Evolutionary conservation across 2,113 vertebrate genomes (phyloP), one percentile per base, ranked within the genome.

Genomic region (Microtus oregoni): DNA sequence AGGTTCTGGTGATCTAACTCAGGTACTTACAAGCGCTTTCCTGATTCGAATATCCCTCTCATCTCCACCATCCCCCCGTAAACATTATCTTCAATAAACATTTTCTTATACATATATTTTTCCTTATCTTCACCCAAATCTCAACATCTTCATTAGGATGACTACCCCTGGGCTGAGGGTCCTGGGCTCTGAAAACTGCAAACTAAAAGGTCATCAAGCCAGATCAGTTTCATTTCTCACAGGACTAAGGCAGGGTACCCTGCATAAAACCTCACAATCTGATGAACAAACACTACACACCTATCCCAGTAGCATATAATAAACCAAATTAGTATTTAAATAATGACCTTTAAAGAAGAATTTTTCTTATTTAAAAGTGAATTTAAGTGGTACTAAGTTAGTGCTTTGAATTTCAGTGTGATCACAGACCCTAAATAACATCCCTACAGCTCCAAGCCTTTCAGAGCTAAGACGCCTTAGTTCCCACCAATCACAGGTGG

Each of bases 311-410:
- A 91, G 94, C 7, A 91, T 4, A 61, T 15, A 92, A 73, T 76
- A 89, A 75, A n/a, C 88, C 63, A 86, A 94, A 94, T 93, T 81
- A 96, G 78, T 75, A 96, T 90, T 93, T 90, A 94, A 89, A 93
- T 55, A 78, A 41, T 65, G 22, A 28, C 44, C 81, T 96, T 82
- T 67, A 86, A 96, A 83, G 70, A 73, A 24, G 90, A 32, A 65
- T 92, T 86, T 95, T 90, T 88, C 52, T 87, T 91, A 85, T 73
- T 94, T 75, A 61, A 65, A 93, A 76, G 72, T 63, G 65, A 65
- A 14, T 82, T 82, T 89, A 77, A 38, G 38, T 94, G 82, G 15
- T 67, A 91, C 68, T 86, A 73, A 73, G 38, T 32, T 94, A 90
- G 61, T 86, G 19, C 5, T 89, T 32, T 78, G 47, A 75, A 89